Percentiles rank a stretch among this genome's conserved stretches.
Evolutionary conservation across 2,113 vertebrate genomes (phyloP).

Genomic region (Tamias sibiricus): DNA sequence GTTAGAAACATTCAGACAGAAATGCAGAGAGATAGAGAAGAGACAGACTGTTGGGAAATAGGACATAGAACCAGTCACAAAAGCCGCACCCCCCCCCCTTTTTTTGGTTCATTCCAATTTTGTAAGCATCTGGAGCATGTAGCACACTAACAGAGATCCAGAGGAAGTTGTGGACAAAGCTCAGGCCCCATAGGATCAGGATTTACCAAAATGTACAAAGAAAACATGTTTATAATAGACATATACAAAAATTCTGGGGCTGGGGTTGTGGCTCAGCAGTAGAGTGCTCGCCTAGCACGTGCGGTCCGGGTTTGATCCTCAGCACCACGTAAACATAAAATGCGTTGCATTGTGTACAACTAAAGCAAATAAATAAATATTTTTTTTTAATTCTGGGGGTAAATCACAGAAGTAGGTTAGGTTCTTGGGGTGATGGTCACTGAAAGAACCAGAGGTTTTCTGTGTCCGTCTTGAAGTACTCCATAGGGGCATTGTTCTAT

Average conservation of each 20-base stretch:
- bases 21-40: not conserved
- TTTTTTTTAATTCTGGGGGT: not conserved
- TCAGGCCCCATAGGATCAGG: not conserved
- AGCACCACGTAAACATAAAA: no score
- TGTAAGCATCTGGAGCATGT: not conserved
- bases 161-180: not conserved
- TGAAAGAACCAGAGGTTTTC: constrained; percentile 13
- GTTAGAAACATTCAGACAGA: not conserved
- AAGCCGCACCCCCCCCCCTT: not conserved
- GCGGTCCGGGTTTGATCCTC: no score
- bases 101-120: not conserved
- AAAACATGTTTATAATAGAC: not conserved
- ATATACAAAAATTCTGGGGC: not conserved
- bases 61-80: not conserved
- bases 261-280: no score
- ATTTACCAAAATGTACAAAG: not conserved
- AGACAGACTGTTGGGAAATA: not conserved
- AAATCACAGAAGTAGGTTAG: not conserved
- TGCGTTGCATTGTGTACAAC: no score
- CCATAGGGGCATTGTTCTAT: not conserved
- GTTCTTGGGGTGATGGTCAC: not conserved
- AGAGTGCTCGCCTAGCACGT: no score
- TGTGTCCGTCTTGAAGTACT: not conserved
- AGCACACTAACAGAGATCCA: not conserved
- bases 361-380: no score